Base-by-base conservation (phyloP, 2,113 vertebrate genomes). In the Neogobius melanostomus region DNA sequence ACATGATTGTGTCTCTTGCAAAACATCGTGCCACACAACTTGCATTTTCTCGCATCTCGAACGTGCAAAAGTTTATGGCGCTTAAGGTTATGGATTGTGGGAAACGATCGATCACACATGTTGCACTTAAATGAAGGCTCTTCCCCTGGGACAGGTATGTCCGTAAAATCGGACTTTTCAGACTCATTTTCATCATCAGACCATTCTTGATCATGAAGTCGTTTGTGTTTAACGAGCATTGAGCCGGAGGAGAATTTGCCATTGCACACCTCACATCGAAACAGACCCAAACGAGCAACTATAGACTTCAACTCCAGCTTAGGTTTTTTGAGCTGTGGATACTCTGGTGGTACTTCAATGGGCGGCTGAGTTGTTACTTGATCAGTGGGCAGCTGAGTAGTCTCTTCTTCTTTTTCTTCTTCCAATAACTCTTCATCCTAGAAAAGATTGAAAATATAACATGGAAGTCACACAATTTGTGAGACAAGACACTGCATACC, bases 31-130 rank as follows among this genome's bases (percentile, higher is more conserved):
- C 89, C 87, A 14, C 92, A 93, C 28, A 8, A 72, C 5, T 2
- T 16, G 64, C 91, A 91, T 81, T 87, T 87, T 69, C 84, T 74
- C 46, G 79, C 76, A 42, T 93, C 85, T 82, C 76, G 90, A 72
- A 87, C 72, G 11, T 94, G 82, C 48, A 86, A 83, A 56, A 90
- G 83, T 52, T 89, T 89, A 47, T 94, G 93, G 8, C 91, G 92
- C 74, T 91, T 92, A n/a, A 93, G 91, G 62, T 81, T 72, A 28
- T 87, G 88, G 53, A 10, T 74, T 2, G 90, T 79, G 16, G 79
- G 64, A 59, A 93, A 94, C 8, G 84, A 75, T 46, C 87, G 88
- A 11, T 89, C 84, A 1, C 93, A 94, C 44, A 88, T 79, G 68
- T 89, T 83, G 50, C 92, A 93, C 0, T 82, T 79, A 48, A 90